Percentiles rank a stretch among this genome's conserved stretches.
phyloP scores from a whole-genome alignment of 2,888 invertebrate species.

The Coelinius sp. region DNA sequence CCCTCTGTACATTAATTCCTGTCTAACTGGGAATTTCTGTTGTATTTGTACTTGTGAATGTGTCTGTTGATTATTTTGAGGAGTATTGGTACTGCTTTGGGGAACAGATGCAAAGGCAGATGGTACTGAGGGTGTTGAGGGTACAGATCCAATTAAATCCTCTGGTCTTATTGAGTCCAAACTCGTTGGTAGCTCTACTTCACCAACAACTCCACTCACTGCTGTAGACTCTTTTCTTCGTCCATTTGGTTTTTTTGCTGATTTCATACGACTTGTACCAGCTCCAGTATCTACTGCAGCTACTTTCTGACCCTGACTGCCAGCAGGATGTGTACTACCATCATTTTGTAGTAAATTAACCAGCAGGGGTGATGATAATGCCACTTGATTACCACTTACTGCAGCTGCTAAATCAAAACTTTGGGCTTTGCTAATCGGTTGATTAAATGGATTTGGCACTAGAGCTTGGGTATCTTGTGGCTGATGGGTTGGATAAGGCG shows the following conservation, averaged over 20 bases:
- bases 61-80: constrained; percentile 63
- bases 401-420: background rate
- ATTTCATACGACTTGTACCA: constrained; percentile 60
- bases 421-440: constrained; percentile 49
- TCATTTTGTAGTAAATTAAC: constrained; percentile 94
- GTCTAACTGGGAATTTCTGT: constrained; percentile 66
- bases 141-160: constrained; percentile 61
- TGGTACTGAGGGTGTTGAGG: constrained; percentile 51
- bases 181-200: constrained; percentile 63
- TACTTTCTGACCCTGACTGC: constrained; percentile 62
- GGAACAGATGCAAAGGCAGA: constrained; percentile 64
- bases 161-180: constrained; percentile 65
- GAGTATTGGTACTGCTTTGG: constrained; percentile 52
- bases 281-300: constrained; percentile 62
- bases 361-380: constrained; percentile 88
- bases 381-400: constrained; percentile 73
- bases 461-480: constrained; percentile 42
- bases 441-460: constrained; percentile 63
- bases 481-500: constrained; percentile 69
- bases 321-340: constrained; percentile 71
- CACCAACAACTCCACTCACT: constrained; percentile 37
- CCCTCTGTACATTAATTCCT: constrained; percentile 63
- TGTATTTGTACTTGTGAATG: constrained; percentile 67
- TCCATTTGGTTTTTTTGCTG: constrained; percentile 66
- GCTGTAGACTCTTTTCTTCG: constrained; percentile 66